phyloP scores from a whole-genome alignment of 2,888 invertebrate genomes.

The Ernsta delagoae region DNA sequence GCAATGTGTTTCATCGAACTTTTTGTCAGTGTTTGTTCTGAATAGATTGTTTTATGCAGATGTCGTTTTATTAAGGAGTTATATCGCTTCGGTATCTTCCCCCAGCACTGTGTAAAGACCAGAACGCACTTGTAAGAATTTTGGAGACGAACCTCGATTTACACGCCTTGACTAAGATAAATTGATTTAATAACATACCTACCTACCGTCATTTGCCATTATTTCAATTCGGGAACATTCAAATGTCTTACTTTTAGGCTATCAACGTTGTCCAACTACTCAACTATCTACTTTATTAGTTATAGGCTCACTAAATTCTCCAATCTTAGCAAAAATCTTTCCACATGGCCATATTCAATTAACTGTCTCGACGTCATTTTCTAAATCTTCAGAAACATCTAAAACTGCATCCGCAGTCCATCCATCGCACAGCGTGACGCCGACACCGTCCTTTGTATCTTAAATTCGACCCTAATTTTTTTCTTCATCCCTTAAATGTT shows the following conservation, averaged over 20 bases:
- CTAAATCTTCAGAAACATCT: slow-evolving; percentile 74
- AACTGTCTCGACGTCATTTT: slow-evolving; percentile 69
- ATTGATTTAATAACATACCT: neutral
- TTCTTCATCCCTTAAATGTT: slow-evolving; percentile 81
- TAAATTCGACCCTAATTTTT: slow-evolving; percentile 80
- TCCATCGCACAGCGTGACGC: slow-evolving; percentile 80
- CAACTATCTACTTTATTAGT: slow-evolving; percentile 26
- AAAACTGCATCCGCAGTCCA: slow-evolving; percentile 79
- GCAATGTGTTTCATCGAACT: slow-evolving; percentile 70
- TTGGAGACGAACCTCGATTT: neutral
- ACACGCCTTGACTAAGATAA: neutral
- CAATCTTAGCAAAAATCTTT: slow-evolving; percentile 56
- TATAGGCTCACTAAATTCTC: slow-evolving; percentile 11
- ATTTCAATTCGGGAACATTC: neutral
- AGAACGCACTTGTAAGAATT: slow-evolving; percentile 10
- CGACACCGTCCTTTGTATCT: slow-evolving; percentile 79
- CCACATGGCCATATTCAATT: slow-evolving; percentile 76
- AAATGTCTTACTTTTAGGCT: neutral
- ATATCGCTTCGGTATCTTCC: slow-evolving; percentile 17
- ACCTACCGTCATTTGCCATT: too few species aligned
- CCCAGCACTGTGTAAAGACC: slow-evolving; percentile 10
- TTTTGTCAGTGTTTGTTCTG: slow-evolving; percentile 63
- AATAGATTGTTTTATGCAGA: slow-evolving; percentile 72
- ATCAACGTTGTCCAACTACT: slow-evolving; percentile 1
- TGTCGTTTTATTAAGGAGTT: slow-evolving; percentile 53